Percentiles rank a stretch among this genome's conserved stretches.
phyloP scores from a whole-genome alignment of 2,797 vertebrate species.

The Epinephelus awoara region DNA sequence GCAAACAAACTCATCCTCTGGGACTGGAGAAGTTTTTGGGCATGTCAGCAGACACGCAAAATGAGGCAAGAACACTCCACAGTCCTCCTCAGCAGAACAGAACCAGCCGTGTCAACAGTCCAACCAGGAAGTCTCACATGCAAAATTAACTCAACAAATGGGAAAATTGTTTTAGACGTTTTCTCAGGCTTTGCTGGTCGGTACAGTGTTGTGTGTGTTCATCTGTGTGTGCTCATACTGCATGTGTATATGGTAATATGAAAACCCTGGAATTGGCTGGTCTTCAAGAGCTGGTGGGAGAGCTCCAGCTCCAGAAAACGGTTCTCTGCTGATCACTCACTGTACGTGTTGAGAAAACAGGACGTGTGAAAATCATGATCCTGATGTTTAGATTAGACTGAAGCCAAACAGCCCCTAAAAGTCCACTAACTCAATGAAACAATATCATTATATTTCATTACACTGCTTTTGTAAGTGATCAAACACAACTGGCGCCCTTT shows the following conservation, averaged over 20 bases:
- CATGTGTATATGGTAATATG: conserved; percentile 11
- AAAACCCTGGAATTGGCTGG: conserved; percentile 22
- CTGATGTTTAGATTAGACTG: neutral
- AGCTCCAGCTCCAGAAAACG: conserved; percentile 16
- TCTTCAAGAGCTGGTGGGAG: conserved; percentile 14
- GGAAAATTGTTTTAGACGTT: conserved; percentile 68
- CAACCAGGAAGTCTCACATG: conserved; percentile 42
- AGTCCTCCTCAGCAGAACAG: conserved; percentile 11
- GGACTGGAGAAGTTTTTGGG: conserved; percentile 34
- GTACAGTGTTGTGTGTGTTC: conserved; percentile 5
- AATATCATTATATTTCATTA: neutral
- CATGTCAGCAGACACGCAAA: conserved; percentile 35
- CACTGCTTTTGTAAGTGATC: neutral
- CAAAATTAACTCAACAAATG: conserved; percentile 66
- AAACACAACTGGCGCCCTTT: conserved; percentile 18
- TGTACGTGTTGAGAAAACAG: conserved; percentile 4
- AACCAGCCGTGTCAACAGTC: conserved; percentile 22
- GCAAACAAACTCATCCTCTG: conserved; percentile 19
- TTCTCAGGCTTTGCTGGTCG: conserved; percentile 58
- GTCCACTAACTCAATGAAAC: neutral
- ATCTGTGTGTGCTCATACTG: neutral
- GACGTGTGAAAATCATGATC: neutral
- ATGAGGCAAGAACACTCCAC: conserved; percentile 29
- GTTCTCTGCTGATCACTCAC: neutral
- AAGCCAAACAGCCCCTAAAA: conserved; percentile 3